Base-by-base conservation (phyloP, 2,888 invertebrate species). In the Lasius platythorax region DNA sequence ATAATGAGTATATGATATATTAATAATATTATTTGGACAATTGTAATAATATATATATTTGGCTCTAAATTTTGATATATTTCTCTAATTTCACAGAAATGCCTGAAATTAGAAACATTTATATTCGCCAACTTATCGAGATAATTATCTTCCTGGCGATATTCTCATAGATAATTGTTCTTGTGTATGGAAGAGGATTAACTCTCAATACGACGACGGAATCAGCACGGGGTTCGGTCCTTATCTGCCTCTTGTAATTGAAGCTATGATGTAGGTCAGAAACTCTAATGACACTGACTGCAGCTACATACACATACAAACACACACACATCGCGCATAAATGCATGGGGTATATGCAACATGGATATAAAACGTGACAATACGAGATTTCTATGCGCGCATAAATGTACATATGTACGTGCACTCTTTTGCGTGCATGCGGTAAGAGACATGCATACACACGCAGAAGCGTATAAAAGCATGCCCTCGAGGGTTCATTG, bases 401-500 rank as follows among this genome's bases (percentile, higher is more conserved):
- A 58, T 61, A 56, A 67, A 76, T 56, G 46, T 63, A 68, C 56
- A 37, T 74, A 53, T 53, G 28, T 40, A 46, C 53, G 28, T 43
- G 23, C 18, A 74, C 61, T 76, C 82, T 75, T 75, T 56, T 33
- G 23, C 79, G 40, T 61, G 28, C 50, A 33, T 12, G 30, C 5
- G 53, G n/a, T 76, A 76, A 76, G 8, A 18, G 18, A 23, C 23
- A 23, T 23, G 23, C 23, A 23, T 18, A 66, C 40, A 46, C 15
- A 28, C 30, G 18, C 43, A 66, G 5, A 43, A 30, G 15, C 53
- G 43, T 66, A 40, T 15, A 40, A 18, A 50, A 66, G 53, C 46
- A 37, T 23, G 76, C 79, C 63, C 85, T 88, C 86, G 85, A 90
- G 90, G 86, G 85, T 88, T 88, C 84, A 88, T 88, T 85, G 86